Evolutionary conservation across 1,140 invertebrate species (phyloP).

Genomic region (Thaumetopoea pityocampa): DNA sequence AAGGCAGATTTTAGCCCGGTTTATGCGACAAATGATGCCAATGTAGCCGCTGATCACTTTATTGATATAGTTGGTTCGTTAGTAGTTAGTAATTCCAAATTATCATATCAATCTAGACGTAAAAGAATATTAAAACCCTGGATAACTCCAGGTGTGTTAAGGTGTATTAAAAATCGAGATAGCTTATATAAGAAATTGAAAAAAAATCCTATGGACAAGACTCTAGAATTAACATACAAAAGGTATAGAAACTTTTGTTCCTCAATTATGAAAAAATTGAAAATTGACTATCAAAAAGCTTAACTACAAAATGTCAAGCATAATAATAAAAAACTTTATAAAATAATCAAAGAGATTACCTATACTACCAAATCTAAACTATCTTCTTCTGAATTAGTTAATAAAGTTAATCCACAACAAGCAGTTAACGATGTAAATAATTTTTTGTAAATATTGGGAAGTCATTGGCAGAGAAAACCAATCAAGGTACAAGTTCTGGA

Average conservation of each 20-base stretch:
- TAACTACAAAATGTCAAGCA: background rate
- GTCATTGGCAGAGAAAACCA: slow-evolving; percentile 1
- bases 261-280: background rate
- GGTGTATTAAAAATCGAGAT: slow-evolving; percentile 9
- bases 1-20: too few relatives aligned
- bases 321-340: slow-evolving; percentile 4
- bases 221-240: slow-evolving; percentile 2
- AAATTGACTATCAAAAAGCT: slow-evolving; percentile 1
- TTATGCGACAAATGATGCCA: too few relatives aligned
- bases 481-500: too few relatives aligned
- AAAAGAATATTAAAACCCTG: slow-evolving; percentile 6
- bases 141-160: slow-evolving; percentile 8
- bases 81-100: too few relatives aligned
- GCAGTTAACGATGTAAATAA: slow-evolving; percentile 1
- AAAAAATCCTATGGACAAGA: background rate
- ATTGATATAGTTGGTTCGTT: too few relatives aligned
- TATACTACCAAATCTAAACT: slow-evolving; percentile 1
- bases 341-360: slow-evolving; percentile 8
- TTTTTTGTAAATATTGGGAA: slow-evolving; percentile 8
- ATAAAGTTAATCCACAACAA: background rate
- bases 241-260: slow-evolving; percentile 4
- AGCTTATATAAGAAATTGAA: slow-evolving; percentile 9
- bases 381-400: background rate
- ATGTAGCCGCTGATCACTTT: too few relatives aligned
- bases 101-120: too few relatives aligned